Conservation (phyloP, 2,888 invertebrate species). For the Pseudeuparius sepicola region DNA sequence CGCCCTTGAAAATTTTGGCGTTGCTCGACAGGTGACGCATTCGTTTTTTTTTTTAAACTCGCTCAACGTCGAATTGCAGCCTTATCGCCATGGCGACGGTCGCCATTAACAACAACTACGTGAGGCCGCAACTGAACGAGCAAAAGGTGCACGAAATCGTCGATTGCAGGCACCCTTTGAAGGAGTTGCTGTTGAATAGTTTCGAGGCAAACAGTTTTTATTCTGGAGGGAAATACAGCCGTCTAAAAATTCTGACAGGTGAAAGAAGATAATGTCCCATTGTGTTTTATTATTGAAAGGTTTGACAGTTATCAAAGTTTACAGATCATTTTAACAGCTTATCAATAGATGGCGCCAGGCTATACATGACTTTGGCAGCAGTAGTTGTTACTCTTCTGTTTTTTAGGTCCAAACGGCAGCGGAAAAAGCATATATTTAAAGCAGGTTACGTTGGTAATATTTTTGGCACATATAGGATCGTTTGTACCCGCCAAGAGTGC, state of each 20-base stretch:
- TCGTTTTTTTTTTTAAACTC: too few relatives aligned
- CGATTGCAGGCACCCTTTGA: conserved; percentile 63
- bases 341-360: too few relatives aligned
- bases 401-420: conserved; percentile 64
- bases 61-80: too few relatives aligned
- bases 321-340: too few relatives aligned
- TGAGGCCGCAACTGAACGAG: conserved; percentile 34
- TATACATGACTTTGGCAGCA: too few relatives aligned
- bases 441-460: conserved; percentile 69
- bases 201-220: conserved; percentile 66
- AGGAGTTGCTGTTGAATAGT: conserved; percentile 50
- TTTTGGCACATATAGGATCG: conserved; percentile 80
- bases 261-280: too few relatives aligned
- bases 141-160: conserved; percentile 34
- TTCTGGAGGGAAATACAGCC: conserved; percentile 46
- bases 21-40: conserved; percentile 34
- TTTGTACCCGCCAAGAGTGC: conserved; percentile 76
- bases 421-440: conserved; percentile 91
- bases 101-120: conserved; percentile 33
- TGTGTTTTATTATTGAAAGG: too few relatives aligned
- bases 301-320: too few relatives aligned
- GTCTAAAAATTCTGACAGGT: conserved; percentile 73
- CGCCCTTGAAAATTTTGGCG: conserved; percentile 32
- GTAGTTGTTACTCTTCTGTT: too few relatives aligned
- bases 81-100: conserved; percentile 38